A percentile compares a stretch with the other conserved stretches of the same genome.
Evolutionary conservation across 2,797 vertebrate species (phyloP).

Genomic region (Poecilia velifera): DNA sequence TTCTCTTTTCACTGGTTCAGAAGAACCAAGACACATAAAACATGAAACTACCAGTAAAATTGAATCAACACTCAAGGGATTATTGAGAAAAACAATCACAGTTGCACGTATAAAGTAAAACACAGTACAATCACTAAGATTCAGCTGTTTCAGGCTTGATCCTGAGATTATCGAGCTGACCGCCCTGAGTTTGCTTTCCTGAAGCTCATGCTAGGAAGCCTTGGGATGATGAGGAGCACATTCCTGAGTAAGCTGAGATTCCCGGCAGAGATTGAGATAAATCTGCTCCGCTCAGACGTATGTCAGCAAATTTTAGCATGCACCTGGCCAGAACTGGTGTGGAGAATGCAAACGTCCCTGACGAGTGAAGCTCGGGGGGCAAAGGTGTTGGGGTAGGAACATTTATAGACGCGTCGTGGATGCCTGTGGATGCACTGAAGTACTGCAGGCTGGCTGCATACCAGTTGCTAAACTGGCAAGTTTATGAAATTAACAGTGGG

Average conservation of each 20-base stretch:
- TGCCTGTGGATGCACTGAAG: background rate
- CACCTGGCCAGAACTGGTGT: constrained; percentile 12
- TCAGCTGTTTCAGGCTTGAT: background rate
- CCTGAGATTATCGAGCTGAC: background rate
- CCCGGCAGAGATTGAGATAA: constrained; percentile 2
- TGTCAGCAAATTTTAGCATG: constrained; percentile 8
- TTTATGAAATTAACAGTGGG: background rate
- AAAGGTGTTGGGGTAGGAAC: constrained; percentile 8
- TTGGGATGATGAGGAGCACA: background rate
- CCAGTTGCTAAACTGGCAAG: background rate
- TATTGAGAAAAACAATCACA: background rate
- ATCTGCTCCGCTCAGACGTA: background rate
- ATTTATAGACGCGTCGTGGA: constrained; percentile 14
- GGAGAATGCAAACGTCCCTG: background rate
- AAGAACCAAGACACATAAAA: background rate
- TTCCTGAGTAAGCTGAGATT: constrained; percentile 7
- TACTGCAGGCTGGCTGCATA: background rate
- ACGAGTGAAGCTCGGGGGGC: background rate
- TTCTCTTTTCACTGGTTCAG: background rate
- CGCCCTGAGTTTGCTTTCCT: background rate
- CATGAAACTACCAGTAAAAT: background rate
- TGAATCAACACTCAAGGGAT: background rate
- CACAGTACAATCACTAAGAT: background rate
- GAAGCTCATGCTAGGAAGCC: background rate
- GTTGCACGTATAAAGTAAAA: background rate